phyloP scores from a whole-genome alignment of 2,797 vertebrate species.

The Apodemus agrarius region DNA sequence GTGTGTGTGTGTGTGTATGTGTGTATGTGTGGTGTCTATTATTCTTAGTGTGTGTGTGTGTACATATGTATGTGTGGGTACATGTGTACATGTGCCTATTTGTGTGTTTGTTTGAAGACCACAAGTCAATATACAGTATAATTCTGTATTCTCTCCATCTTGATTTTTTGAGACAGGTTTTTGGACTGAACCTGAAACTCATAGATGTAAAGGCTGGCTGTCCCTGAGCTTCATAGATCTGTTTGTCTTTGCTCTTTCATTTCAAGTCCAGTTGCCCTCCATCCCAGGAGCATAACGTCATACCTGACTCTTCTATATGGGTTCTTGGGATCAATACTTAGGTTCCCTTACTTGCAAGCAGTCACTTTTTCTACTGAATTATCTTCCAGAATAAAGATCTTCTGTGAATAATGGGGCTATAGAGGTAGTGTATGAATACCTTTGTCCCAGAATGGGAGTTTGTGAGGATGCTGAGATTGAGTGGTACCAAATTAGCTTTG shows the following conservation, averaged over 20 bases:
- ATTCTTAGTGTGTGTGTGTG: background rate
- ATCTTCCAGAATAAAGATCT: background rate
- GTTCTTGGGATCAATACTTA: too few relatives aligned
- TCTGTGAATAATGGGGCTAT: background rate
- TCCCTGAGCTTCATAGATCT: background rate
- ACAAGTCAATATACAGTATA: background rate
- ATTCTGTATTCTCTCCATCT: background rate
- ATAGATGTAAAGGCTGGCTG: background rate
- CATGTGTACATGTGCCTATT: background rate
- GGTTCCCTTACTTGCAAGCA: background rate
- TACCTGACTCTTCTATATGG: background rate
- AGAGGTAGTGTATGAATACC: background rate
- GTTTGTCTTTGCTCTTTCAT: background rate
- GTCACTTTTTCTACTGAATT: background rate
- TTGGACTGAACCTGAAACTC: background rate
- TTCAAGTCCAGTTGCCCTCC: background rate
- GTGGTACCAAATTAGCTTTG: slow-evolving; percentile 11
- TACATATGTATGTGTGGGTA: background rate
- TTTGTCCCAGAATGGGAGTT: background rate
- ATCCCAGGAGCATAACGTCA: background rate
- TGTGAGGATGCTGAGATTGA: background rate
- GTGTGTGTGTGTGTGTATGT: background rate
- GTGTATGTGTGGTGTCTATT: background rate
- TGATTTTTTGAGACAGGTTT: background rate
- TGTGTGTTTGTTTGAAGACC: background rate